Conservation (phyloP, 2,797 vertebrate genomes). For the Eptatretus atami region DNA sequence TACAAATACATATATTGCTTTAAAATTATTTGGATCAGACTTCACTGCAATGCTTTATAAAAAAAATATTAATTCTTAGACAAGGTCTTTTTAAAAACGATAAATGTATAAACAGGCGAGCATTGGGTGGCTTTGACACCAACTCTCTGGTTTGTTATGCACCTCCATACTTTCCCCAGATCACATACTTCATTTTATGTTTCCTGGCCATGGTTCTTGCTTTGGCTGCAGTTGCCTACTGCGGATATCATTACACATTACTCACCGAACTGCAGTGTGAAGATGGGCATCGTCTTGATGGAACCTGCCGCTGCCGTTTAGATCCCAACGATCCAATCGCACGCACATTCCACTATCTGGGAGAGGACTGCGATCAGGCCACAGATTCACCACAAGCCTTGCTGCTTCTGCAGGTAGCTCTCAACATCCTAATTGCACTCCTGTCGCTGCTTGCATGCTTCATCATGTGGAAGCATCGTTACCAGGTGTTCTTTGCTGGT, state of each 20-base stretch:
- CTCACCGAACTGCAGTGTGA: slow-evolving; percentile 24
- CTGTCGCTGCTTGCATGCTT: slow-evolving; percentile 40
- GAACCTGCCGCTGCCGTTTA: slow-evolving; percentile 35
- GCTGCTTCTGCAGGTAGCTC: slow-evolving; percentile 40
- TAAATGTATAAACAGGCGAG: too few species aligned
- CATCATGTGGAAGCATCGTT: slow-evolving; percentile 77
- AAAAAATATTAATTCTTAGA: too few species aligned
- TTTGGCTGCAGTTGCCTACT: slow-evolving; percentile 39
- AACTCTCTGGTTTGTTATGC: neutral
- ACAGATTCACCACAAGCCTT: slow-evolving; percentile 27
- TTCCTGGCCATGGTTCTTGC: slow-evolving; percentile 33
- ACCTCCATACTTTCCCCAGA: slow-evolving; percentile 16
- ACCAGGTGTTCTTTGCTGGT: slow-evolving; percentile 67
- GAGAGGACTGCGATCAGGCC: slow-evolving; percentile 25
- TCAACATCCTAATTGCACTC: slow-evolving; percentile 37
- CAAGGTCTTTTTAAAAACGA: too few species aligned
- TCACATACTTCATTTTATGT: slow-evolving; percentile 51
- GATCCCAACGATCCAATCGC: slow-evolving; percentile 32
- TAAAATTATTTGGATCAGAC: too few species aligned
- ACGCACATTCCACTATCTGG: slow-evolving; percentile 33
- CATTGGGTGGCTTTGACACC: too few species aligned
- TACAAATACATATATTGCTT: too few species aligned
- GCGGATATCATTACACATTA: slow-evolving; percentile 33
- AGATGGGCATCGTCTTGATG: neutral
- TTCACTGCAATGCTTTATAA: too few species aligned